Evolutionary conservation across 2,888 invertebrate genomes (phyloP).

Genomic region (Abrostola triplasia): DNA sequence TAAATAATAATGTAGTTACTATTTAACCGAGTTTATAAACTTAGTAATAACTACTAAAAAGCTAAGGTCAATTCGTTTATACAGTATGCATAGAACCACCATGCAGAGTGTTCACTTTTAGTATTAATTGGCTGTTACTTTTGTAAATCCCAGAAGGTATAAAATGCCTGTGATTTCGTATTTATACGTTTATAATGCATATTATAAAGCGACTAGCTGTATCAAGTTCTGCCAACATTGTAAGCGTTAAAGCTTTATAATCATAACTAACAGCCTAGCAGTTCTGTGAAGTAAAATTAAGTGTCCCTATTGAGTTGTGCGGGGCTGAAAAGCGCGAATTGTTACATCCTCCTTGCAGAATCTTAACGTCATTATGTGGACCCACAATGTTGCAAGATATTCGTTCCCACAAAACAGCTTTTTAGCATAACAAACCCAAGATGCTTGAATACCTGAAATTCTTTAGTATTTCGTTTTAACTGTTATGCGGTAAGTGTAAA

Average conservation of each 20-base stretch:
- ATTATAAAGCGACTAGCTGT: conserved; percentile 22
- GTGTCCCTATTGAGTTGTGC: conserved; percentile 44
- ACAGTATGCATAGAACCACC: too few species aligned
- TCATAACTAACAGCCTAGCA: conserved; percentile 42
- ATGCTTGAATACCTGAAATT: conserved; percentile 48
- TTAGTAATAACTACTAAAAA: too few species aligned
- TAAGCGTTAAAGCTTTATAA: conserved; percentile 46
- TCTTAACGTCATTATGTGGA: conserved; percentile 40
- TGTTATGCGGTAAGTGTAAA: conserved; percentile 8
- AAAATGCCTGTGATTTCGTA: too few species aligned
- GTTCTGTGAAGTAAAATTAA: conserved; percentile 51
- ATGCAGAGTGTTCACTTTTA: too few species aligned
- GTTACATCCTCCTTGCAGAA: conserved; percentile 41
- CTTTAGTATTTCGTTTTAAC: conserved; percentile 11
- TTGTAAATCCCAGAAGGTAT: too few species aligned
- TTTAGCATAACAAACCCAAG: conserved; percentile 43
- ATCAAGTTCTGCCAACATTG: conserved; percentile 46
- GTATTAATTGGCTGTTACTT: too few species aligned
- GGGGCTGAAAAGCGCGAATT: conserved; percentile 21
- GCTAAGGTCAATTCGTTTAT: too few species aligned
- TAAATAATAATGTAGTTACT: too few species aligned
- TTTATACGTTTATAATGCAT: too few species aligned
- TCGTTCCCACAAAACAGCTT: conserved; percentile 46
- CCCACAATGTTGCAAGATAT: conserved; percentile 45
- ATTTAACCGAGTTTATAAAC: too few species aligned